A percentile compares a stretch with the other conserved stretches of the same genome.
Evolutionary conservation across 2,113 vertebrate genomes (phyloP).

Genomic region (Pterophyllum scalare): DNA sequence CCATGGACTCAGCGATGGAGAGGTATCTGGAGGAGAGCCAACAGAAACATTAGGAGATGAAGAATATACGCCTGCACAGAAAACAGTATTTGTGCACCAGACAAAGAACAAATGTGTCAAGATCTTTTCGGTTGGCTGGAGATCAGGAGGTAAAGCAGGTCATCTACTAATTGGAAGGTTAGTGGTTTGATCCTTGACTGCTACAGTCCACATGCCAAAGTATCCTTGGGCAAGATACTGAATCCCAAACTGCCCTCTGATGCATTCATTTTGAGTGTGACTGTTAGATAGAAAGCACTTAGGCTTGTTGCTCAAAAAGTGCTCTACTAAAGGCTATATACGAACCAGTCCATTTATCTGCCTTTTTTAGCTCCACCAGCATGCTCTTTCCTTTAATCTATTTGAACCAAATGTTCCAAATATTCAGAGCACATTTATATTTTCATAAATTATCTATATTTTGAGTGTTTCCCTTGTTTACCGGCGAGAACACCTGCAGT

Average conservation of each 20-base stretch:
- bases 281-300: too few species aligned
- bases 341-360: too few species aligned
- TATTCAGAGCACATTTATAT: background rate
- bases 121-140: background rate
- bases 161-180: too few species aligned
- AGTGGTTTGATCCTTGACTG: too few species aligned
- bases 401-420: background rate
- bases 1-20: conserved; percentile 87
- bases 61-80: background rate
- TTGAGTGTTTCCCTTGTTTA: background rate
- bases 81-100: background rate
- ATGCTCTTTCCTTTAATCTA: fast-evolving
- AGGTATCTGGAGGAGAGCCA: conserved; percentile 80
- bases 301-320: too few species aligned
- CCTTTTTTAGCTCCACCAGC: background rate
- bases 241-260: too few species aligned
- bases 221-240: too few species aligned
- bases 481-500: conserved; percentile 25
- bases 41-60: background rate
- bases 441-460: background rate
- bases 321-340: too few species aligned
- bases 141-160: too few species aligned
- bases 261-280: too few species aligned
- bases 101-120: background rate
- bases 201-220: too few species aligned